Conservation (phyloP, 2,888 invertebrate species). For the Drosophila monieri region DNA sequence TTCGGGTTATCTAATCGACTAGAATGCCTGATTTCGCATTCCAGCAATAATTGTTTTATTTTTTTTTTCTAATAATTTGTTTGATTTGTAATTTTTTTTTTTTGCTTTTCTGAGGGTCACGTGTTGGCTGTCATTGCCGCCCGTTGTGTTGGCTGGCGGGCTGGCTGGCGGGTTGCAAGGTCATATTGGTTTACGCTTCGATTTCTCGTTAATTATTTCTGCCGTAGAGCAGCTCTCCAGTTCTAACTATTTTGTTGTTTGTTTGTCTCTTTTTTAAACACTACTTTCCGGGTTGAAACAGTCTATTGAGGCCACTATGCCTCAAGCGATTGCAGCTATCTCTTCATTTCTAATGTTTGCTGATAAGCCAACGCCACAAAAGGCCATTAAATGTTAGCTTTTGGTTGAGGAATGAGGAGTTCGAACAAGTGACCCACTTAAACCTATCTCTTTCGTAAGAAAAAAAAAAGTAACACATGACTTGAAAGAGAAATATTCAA, state of each 20-base stretch:
- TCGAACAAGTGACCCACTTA: conserved; percentile 52
- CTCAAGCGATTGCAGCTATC: conserved; percentile 43
- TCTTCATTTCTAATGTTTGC: background rate
- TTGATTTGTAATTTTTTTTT: conserved; percentile 1
- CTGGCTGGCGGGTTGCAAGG: conserved; percentile 52
- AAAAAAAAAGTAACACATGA: conserved; percentile 19
- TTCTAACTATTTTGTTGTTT: conserved; percentile 8
- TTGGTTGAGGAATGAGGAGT: conserved; percentile 27
- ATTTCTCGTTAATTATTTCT: conserved; percentile 66
- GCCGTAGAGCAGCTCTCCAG: conserved; percentile 10
- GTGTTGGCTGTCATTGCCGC: conserved; percentile 43
- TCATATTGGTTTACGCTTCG: conserved; percentile 71
- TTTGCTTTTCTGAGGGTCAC: conserved; percentile 52
- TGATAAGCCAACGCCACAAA: background rate
- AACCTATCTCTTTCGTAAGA: conserved; percentile 6
- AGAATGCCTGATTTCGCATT: background rate
- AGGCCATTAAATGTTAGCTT: conserved; percentile 46
- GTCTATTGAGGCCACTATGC: background rate
- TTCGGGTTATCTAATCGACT: background rate
- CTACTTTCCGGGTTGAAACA: conserved; percentile 12
- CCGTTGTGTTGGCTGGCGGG: conserved; percentile 45
- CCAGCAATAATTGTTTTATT: background rate
- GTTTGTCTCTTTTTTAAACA: conserved; percentile 9
- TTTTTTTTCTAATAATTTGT: conserved; percentile 17
- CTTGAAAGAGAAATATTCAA: conserved; percentile 31